A percentile compares a stretch with the other conserved stretches of the same genome.
phyloP scores from a whole-genome alignment of 1,140 invertebrate species.

The Scaptomyza pallida region DNA sequence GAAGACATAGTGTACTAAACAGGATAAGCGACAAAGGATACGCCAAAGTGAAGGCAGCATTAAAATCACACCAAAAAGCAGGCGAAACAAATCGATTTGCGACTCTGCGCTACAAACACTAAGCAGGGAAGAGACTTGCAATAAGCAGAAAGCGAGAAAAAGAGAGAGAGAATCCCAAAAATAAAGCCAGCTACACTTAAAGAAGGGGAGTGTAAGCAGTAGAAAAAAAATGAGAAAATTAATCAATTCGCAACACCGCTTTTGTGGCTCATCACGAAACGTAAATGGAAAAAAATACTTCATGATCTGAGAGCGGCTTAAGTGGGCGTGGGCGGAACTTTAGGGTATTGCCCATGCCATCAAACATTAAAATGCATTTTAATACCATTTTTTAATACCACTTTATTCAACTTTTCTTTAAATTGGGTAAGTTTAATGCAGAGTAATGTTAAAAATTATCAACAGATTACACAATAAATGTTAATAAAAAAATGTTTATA shows the following conservation, averaged over 20 bases:
- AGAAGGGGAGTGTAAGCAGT: conserved; percentile 3
- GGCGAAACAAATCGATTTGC: conserved; percentile 65
- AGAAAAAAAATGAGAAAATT: conserved; percentile 44
- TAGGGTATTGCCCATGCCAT: conserved; percentile 10
- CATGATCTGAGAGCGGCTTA: conserved; percentile 7
- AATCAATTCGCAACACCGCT: conserved; percentile 66
- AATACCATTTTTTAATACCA: conserved; percentile 36
- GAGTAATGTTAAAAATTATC: too few species aligned
- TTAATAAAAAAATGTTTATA: too few species aligned
- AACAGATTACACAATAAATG: too few species aligned
- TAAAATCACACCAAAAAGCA: conserved; percentile 64
- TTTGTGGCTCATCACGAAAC: conserved; percentile 52
- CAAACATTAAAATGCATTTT: conserved; percentile 76
- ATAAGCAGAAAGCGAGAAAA: background rate
- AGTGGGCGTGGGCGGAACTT: conserved; percentile 45
- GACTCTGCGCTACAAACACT: conserved; percentile 9
- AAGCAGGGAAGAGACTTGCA: background rate
- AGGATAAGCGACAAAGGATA: conserved; percentile 26
- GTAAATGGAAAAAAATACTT: background rate
- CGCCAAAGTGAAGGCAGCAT: conserved; percentile 17
- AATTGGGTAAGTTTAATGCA: background rate
- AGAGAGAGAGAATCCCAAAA: background rate
- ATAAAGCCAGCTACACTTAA: background rate
- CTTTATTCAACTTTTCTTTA: background rate
- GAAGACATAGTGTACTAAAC: conserved; percentile 1